A percentile compares a stretch with the other conserved stretches of the same genome.
Conservation (phyloP, 1,140 invertebrate species). For the Solenopsis invicta region DNA sequence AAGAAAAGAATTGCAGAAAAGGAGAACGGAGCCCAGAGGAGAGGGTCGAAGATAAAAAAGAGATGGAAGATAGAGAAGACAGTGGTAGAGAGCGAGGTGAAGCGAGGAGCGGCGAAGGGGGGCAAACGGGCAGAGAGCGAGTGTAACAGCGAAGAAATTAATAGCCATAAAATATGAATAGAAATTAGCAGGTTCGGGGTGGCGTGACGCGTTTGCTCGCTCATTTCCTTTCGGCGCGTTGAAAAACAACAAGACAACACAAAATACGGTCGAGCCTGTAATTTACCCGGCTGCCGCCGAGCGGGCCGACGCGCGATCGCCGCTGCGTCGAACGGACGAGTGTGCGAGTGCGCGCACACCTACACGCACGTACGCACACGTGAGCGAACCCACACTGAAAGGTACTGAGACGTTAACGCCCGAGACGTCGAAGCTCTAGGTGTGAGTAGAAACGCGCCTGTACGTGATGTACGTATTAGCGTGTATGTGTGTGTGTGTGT, state of each 20-base stretch:
- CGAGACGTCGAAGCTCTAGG: slow-evolving; percentile 41
- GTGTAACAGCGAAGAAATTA: slow-evolving; percentile 87
- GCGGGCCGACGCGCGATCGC: slow-evolving; percentile 76
- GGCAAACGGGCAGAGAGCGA: slow-evolving; percentile 66
- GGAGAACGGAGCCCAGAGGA: slow-evolving; percentile 22
- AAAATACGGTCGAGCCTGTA: slow-evolving; percentile 86
- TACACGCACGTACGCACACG: not conserved
- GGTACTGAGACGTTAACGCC: slow-evolving; percentile 58
- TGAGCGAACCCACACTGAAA: slow-evolving; percentile 8
- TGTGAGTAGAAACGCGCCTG: slow-evolving; percentile 42
- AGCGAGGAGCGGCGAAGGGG: slow-evolving; percentile 21
- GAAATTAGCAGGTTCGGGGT: slow-evolving; percentile 88
- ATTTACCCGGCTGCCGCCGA: slow-evolving; percentile 86
- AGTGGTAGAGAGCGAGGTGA: slow-evolving; percentile 6
- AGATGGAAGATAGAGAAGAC: slow-evolving; percentile 8
- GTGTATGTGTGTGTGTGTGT: not conserved
- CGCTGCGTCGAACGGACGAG: slow-evolving; percentile 3
- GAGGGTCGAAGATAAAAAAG: slow-evolving; percentile 35
- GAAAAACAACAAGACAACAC: slow-evolving; percentile 88
- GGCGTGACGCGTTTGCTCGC: slow-evolving; percentile 87
- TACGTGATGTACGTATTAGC: not conserved
- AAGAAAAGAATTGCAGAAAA: slow-evolving; percentile 64
- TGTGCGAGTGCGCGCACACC: not conserved
- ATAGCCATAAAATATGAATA: slow-evolving; percentile 88
- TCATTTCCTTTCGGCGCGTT: slow-evolving; percentile 88